Evolutionary conservation across 2,113 vertebrate species (phyloP).

Genomic region (Mus pahari): DNA sequence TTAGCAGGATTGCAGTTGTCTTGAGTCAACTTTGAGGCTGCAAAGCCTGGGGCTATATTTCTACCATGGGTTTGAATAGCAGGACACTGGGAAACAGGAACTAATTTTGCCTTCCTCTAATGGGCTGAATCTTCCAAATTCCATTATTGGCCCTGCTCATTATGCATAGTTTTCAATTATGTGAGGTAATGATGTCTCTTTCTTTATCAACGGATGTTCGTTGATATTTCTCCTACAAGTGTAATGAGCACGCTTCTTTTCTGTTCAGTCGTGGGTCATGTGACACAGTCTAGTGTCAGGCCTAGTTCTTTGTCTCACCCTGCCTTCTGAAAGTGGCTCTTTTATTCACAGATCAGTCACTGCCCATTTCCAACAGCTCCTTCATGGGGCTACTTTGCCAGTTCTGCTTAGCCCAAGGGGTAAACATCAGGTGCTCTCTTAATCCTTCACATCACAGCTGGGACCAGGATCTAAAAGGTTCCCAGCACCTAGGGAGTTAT

Average conservation of each 20-base stretch:
- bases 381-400: neutral
- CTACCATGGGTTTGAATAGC: neutral
- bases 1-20: neutral
- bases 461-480: neutral
- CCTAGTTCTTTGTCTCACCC: neutral
- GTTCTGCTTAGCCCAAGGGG: neutral
- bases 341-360: neutral
- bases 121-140: neutral
- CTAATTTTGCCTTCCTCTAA: neutral
- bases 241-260: neutral
- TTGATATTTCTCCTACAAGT: neutral
- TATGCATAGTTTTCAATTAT: neutral
- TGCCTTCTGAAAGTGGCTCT: neutral
- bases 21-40: neutral
- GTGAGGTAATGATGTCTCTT: neutral
- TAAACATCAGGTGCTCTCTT: neutral
- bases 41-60: neutral
- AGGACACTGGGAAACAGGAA: neutral
- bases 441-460: conserved; percentile 45
- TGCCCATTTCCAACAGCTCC: neutral
- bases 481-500: neutral
- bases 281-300: neutral
- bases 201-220: neutral
- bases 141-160: neutral
- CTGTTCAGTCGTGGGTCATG: neutral